phyloP scores from a whole-genome alignment of 2,113 vertebrate species.

The Glaucidium brasilianum region DNA sequence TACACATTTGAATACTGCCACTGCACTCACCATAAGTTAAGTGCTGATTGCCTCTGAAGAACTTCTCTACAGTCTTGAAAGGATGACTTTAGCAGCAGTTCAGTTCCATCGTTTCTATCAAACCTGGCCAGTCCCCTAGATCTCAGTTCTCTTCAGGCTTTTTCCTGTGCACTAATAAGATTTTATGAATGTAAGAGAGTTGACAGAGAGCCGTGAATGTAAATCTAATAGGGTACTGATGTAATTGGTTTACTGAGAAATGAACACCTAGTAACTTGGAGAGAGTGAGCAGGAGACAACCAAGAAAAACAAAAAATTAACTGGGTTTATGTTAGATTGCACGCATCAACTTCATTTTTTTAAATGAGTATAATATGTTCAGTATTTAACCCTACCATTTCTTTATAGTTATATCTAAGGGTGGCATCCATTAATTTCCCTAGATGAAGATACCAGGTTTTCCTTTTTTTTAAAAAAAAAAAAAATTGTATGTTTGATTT shows the following conservation, averaged over 20 bases:
- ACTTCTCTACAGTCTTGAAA: neutral
- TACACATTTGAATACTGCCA: neutral
- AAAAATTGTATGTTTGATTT: neutral
- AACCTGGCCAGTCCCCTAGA: neutral
- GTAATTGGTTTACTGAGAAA: neutral
- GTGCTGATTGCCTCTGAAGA: neutral
- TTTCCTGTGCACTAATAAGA: neutral
- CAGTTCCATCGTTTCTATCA: neutral
- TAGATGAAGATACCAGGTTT: neutral
- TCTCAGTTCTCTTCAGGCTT: neutral
- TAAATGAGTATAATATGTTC: neutral
- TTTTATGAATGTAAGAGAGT: neutral
- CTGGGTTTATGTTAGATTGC: neutral
- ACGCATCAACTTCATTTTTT: neutral
- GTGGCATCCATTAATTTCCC: neutral
- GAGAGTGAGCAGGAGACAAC: neutral
- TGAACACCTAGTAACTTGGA: neutral
- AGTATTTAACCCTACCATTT: neutral
- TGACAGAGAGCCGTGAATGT: neutral
- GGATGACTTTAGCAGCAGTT: neutral
- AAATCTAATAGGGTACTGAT: neutral
- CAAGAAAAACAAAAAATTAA: constrained; percentile 28
- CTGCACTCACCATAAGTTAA: neutral
- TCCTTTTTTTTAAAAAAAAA: neutral
- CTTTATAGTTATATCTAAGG: neutral